phyloP scores from a whole-genome alignment of 2,888 invertebrate genomes.

The Parelbella ahira region DNA sequence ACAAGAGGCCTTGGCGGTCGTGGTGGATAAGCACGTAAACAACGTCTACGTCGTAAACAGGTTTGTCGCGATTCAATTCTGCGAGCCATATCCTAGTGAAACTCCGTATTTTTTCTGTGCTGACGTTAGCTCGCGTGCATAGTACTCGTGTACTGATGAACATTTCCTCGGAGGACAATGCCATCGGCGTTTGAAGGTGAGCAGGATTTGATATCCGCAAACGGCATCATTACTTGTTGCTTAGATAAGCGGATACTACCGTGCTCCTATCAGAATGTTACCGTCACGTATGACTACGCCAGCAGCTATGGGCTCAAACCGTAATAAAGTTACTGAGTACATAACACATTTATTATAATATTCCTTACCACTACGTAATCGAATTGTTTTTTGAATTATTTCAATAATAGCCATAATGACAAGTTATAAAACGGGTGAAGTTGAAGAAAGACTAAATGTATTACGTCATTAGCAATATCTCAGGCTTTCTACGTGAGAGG shows the following conservation, averaged over 20 bases:
- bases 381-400: no score
- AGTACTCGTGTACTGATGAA: conserved; percentile 30
- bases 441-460: no score
- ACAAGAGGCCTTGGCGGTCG: conserved; percentile 53
- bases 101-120: conserved; percentile 47
- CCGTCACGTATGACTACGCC: no score
- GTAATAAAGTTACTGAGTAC: no score
- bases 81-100: conserved; percentile 53
- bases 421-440: no score
- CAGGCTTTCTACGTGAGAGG: no score
- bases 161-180: conserved; percentile 38
- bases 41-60: conserved; percentile 50
- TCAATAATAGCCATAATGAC: no score
- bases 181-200: conserved; percentile 39
- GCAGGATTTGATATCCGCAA: conserved; percentile 35
- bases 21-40: conserved; percentile 56
- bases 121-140: conserved; percentile 37
- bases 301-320: no score
- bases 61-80: conserved; percentile 45
- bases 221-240: conserved; percentile 12
- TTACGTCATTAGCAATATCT: no score
- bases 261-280: no score
- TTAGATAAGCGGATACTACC: conserved; percentile 1
- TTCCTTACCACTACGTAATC: no score
- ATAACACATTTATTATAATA: no score